These are phyloP conservation scores for Epinephelus lanceolatus DNA, from an alignment of 2,113 vertebrate species.

Conservation along the genomic window DNA sequence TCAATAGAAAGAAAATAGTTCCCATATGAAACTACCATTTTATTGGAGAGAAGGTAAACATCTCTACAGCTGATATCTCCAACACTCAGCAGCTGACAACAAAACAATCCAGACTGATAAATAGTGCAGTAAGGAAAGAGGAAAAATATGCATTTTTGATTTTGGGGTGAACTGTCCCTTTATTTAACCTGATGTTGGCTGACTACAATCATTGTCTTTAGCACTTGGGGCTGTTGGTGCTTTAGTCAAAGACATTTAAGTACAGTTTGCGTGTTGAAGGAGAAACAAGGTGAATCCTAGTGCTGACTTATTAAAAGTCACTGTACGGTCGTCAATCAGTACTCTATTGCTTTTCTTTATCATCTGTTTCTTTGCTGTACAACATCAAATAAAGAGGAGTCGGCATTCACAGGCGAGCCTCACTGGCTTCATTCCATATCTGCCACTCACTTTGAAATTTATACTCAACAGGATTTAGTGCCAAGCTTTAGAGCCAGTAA, in stretches of 20 bases:
- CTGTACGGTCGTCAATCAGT: neutral
- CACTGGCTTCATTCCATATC: neutral
- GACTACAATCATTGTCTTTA: neutral
- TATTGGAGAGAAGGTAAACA: too few species aligned
- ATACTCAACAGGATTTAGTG: neutral
- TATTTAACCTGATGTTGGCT: neutral
- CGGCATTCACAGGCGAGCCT: neutral
- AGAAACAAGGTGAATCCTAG: neutral
- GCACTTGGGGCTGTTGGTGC: neutral
- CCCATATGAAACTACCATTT: too few species aligned
- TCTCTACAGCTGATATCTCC: too few species aligned
- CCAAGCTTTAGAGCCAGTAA: neutral
- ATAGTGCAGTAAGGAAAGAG: too few species aligned
- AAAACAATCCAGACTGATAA: too few species aligned
- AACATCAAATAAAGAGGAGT: neutral
- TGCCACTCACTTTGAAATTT: neutral
- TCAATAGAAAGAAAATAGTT: too few species aligned
- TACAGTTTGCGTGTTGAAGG: neutral
- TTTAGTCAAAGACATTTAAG: neutral
- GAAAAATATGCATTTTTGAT: too few species aligned
- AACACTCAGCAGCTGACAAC: too few species aligned
- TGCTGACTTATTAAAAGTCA: neutral
- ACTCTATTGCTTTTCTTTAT: neutral
- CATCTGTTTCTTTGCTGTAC: neutral
- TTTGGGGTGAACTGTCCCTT: too few species aligned